Evolutionary conservation across 2,888 invertebrate genomes (phyloP).

Genomic region (Acanthosepion pharaonis): DNA sequence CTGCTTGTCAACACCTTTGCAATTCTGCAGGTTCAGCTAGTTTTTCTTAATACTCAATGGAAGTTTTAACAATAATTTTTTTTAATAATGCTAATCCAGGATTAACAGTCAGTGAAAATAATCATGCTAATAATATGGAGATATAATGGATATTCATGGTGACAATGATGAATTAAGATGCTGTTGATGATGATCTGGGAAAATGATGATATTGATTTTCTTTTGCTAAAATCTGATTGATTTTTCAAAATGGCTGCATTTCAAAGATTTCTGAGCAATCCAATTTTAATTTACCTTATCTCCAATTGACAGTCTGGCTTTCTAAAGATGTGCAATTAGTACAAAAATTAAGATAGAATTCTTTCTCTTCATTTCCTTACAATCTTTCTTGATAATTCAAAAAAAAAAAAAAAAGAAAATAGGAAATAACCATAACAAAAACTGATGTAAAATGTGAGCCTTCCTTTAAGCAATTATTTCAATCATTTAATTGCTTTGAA

Average conservation of each 20-base stretch:
- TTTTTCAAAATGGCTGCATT: background rate
- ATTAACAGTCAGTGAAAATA: too few species aligned
- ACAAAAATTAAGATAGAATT: background rate
- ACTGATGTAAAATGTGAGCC: background rate
- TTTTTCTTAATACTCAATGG: too few species aligned
- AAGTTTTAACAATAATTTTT: too few species aligned
- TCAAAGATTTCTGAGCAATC: background rate
- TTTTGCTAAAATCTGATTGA: background rate
- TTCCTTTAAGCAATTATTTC: slow-evolving; percentile 22
- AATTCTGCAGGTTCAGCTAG: too few species aligned
- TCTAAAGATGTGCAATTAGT: slow-evolving; percentile 14
- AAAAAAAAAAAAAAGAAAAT: background rate
- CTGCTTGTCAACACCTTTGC: too few species aligned
- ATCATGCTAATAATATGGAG: too few species aligned
- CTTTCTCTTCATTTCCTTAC: background rate
- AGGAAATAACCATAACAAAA: background rate
- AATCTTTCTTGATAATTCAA: slow-evolving; percentile 6
- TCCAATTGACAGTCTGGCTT: background rate
- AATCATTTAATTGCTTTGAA: slow-evolving; percentile 14
- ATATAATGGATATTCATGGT: background rate
- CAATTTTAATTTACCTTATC: slow-evolving; percentile 21
- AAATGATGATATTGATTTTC: background rate
- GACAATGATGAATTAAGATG: background rate
- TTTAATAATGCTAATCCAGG: too few species aligned
- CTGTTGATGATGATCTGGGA: background rate